Evolutionary conservation across 1,140 invertebrate species (phyloP), one percentile per base, ranked within the genome.

Genomic region (Pseudomyrmex sp.): DNA sequence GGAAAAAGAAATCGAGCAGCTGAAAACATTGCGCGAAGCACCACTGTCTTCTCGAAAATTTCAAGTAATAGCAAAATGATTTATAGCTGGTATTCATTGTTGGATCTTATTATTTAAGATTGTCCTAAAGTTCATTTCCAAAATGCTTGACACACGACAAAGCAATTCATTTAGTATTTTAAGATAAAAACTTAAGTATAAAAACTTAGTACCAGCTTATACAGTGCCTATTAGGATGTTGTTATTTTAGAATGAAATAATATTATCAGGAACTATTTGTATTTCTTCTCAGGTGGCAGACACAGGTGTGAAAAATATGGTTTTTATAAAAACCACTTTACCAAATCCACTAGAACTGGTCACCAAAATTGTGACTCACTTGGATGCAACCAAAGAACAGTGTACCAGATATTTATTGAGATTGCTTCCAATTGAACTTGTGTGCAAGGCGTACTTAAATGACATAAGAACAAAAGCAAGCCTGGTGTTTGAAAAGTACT

Each of bases 281-380:
- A 26, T 80, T 2, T 84, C 80, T 85, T 95, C 95, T 83, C 91
- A 96, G 93, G 93, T 94, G 66, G 95, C 98, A 18, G 96, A 97
- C 63, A 98, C 97, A 8, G 97, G 96, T 75, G 96, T 97, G 0
- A 97, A 96, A 66, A 98, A 98, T 93, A 96, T 97, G 85, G 93
- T 98, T 73, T 99, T 99, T 92, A 98, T 99, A 76, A 96, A 96
- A 90, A 97, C 96, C 7, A 96, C 96, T 23, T 90, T 98, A 69
- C 94, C 96, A 54, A 95, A 97, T 95, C 97, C 98, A 35, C 95
- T 96, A 82, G 94, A 96, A 80, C 84, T 98, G 10, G 96, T 96
- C 0, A 93, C 95, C 48, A 93, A 95, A 79, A 98, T 99, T 85
- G 94, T 98, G 20, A 95, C 96, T 88, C 97, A 98, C 92, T 94